Evolutionary conservation across 2,888 invertebrate genomes (phyloP).

Genomic region (Caenorhabditis becei): DNA sequence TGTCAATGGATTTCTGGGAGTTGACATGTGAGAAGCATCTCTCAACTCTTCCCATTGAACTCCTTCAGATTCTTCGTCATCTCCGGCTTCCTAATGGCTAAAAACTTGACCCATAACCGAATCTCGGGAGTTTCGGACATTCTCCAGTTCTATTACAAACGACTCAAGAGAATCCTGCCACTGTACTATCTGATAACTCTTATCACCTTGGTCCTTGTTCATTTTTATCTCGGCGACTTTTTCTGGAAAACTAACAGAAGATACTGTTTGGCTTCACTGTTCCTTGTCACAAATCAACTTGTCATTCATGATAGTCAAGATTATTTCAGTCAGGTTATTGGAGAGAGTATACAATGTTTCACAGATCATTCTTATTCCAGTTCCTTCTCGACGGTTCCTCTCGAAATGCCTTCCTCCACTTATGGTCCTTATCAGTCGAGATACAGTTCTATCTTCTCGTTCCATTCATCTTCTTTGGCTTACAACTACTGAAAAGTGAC

Average conservation of each 20-base stretch:
- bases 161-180: slow-evolving; percentile 47
- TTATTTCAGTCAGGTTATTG: slow-evolving; percentile 28
- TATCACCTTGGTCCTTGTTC: slow-evolving; percentile 4
- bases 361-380: slow-evolving; percentile 25
- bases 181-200: slow-evolving; percentile 45
- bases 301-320: slow-evolving; percentile 62
- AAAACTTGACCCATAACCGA: slow-evolving; percentile 29
- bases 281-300: slow-evolving; percentile 56
- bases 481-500: slow-evolving; percentile 45
- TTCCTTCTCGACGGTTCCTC: slow-evolving; percentile 56
- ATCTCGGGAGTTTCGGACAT: slow-evolving; percentile 17
- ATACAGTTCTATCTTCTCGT: slow-evolving; percentile 58
- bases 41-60: too few relatives aligned
- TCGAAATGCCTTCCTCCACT: slow-evolving; percentile 51
- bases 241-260: slow-evolving; percentile 53
- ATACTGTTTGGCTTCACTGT: slow-evolving; percentile 51
- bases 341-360: too few relatives aligned
- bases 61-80: slow-evolving; percentile 57
- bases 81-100: slow-evolving; percentile 57
- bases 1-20: slow-evolving; percentile 57
- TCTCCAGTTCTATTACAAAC: slow-evolving; percentile 38
- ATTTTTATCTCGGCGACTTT: slow-evolving; percentile 35
- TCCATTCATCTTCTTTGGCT: slow-evolving; percentile 54
- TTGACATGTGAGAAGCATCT: slow-evolving; percentile 41
- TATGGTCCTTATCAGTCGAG: slow-evolving; percentile 56